phyloP scores from a whole-genome alignment of 1,140 invertebrate genomes.

The Drosophila carrolli region DNA sequence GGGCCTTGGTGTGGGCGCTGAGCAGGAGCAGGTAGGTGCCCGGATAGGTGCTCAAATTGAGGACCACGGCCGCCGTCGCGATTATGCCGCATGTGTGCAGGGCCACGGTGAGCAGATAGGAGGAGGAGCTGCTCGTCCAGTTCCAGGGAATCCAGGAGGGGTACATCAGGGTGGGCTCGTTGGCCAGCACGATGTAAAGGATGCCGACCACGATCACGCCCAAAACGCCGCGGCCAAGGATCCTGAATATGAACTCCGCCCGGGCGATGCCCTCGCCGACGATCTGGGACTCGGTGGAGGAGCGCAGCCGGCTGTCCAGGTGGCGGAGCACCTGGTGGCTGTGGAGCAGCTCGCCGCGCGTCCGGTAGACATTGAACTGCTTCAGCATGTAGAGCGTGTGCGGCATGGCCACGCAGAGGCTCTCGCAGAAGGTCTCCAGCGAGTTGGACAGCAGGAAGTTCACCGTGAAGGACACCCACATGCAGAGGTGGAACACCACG shows the following conservation, averaged over 20 bases:
- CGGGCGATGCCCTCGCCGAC: conserved; percentile 1
- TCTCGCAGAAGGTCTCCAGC: conserved; percentile 56
- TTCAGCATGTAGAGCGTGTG: conserved; percentile 44
- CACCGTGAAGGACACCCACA: conserved; percentile 20
- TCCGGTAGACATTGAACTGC: conserved; percentile 21
- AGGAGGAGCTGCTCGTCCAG: conserved; percentile 11
- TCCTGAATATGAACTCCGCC: not conserved
- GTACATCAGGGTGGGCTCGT: conserved; percentile 41
- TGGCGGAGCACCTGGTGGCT: conserved; percentile 23
- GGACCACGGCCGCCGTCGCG: not conserved
- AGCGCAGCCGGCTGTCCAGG: conserved; percentile 43
- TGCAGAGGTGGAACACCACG: not conserved
- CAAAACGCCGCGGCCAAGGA: not conserved
- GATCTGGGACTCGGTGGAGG: conserved; percentile 15
- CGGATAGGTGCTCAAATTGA: conserved; percentile 56
- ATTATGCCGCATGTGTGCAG: conserved; percentile 7
- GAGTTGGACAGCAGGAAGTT: conserved; percentile 19
- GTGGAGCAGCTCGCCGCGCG: conserved; percentile 20
- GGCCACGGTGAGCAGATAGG: conserved; percentile 19
- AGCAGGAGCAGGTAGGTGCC: conserved; percentile 59
- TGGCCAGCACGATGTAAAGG: not conserved
- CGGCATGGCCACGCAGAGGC: conserved; percentile 35
- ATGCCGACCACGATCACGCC: not conserved
- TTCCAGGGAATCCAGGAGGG: conserved; percentile 69
- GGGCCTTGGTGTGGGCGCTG: conserved; percentile 60